Conservation (phyloP, 2,888 invertebrate species). For the Chrysina gloriosa region DNA sequence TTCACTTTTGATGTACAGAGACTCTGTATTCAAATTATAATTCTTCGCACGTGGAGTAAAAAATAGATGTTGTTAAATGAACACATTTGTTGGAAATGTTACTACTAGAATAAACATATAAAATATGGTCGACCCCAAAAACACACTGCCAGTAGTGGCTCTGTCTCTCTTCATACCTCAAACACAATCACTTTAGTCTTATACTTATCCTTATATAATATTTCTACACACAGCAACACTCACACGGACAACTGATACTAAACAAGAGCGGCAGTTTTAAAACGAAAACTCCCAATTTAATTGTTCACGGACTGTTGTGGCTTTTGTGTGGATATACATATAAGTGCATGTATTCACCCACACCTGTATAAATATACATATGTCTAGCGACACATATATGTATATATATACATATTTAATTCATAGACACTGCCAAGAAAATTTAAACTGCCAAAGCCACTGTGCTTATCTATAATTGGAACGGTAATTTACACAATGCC, state of each 20-base stretch:
- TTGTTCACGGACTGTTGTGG: background rate
- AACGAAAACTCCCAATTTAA: background rate
- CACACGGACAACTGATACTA: constrained; percentile 26
- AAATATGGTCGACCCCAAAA: constrained; percentile 49
- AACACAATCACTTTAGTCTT: constrained; percentile 48
- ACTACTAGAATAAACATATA: constrained; percentile 34
- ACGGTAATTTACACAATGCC: constrained; percentile 13
- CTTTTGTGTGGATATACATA: too few species aligned
- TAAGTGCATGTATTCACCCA: too few species aligned
- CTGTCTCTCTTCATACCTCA: constrained; percentile 58
- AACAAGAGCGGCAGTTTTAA: constrained; percentile 22
- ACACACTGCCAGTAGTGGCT: constrained; percentile 64
- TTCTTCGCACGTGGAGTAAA: too few species aligned
- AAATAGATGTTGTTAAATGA: too few species aligned
- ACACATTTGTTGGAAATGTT: too few species aligned
- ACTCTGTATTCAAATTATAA: too few species aligned
- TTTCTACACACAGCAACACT: constrained; percentile 31
- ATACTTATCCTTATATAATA: constrained; percentile 50
- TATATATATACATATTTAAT: constrained; percentile 9
- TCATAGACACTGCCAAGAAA: constrained; percentile 63
- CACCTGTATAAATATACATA: too few species aligned
- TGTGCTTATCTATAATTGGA: constrained; percentile 21
- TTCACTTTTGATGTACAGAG: too few species aligned
- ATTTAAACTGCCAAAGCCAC: constrained; percentile 61
- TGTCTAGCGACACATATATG: too few species aligned